Percentiles rank a stretch among this genome's conserved stretches.
phyloP scores from a whole-genome alignment of 1,140 invertebrate species.

The Ceratosolen fusciceps region DNA sequence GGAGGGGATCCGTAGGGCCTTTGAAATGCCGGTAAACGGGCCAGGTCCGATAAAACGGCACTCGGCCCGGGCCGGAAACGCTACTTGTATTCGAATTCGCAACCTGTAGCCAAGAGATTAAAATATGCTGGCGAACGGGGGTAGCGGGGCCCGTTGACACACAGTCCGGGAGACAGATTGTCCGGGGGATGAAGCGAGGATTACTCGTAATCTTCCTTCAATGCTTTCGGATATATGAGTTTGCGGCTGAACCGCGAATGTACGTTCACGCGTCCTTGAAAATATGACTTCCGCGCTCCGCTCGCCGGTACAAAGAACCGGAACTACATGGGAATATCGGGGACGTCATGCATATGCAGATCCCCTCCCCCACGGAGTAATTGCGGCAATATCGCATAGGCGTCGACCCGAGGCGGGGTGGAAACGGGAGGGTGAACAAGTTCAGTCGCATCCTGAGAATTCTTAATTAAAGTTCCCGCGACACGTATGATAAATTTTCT shows the following conservation, averaged over 20 bases:
- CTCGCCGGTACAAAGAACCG: background rate
- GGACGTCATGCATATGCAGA: slow-evolving; percentile 67
- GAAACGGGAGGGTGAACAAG: background rate
- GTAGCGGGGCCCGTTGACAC: too few relatives aligned
- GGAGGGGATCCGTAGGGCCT: too few relatives aligned
- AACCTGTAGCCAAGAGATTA: background rate
- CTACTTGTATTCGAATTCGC: background rate
- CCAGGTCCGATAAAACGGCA: too few relatives aligned
- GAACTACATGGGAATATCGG: slow-evolving; percentile 3
- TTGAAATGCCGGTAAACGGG: too few relatives aligned
- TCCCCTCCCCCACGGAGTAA: slow-evolving; percentile 18
- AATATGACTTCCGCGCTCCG: background rate
- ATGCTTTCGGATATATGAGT: background rate
- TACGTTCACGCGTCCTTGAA: background rate
- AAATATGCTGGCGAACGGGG: background rate
- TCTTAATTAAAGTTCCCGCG: background rate
- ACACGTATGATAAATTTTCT: background rate
- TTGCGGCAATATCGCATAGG: background rate
- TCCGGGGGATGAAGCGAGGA: background rate
- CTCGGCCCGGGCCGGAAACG: background rate
- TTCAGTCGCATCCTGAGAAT: background rate
- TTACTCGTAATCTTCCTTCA: background rate
- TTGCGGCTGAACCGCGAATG: background rate
- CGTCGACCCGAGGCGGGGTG: background rate
- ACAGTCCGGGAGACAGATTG: background rate